Percentiles rank a stretch among this genome's conserved stretches.
Evolutionary conservation across 2,888 invertebrate species (phyloP).

Genomic region (Phortica magna): DNA sequence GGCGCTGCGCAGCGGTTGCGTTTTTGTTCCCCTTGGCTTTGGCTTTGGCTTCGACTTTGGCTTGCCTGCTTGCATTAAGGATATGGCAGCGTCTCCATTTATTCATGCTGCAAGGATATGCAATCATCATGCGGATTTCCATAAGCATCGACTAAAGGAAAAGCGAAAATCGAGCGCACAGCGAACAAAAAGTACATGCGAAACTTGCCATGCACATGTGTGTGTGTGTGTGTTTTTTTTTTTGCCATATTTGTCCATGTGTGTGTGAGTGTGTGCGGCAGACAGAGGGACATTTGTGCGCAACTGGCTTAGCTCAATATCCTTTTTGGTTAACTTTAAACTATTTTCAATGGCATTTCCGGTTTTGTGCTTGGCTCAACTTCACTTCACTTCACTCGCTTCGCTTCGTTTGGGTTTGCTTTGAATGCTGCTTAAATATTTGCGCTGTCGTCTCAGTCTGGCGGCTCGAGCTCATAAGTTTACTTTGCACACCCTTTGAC

Average conservation of each 20-base stretch:
- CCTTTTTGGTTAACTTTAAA: slow-evolving; percentile 67
- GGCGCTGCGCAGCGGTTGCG: slow-evolving; percentile 41
- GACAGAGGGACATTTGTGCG: slow-evolving; percentile 53
- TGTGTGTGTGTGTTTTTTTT: not conserved
- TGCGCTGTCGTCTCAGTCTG: slow-evolving; percentile 47
- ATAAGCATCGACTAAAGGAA: slow-evolving; percentile 64
- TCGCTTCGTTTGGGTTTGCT: slow-evolving; percentile 30
- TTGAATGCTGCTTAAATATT: slow-evolving; percentile 50
- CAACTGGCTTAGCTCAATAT: slow-evolving; percentile 69
- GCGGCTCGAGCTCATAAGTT: slow-evolving; percentile 27
- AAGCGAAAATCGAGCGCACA: slow-evolving; percentile 59
- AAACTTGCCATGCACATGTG: too few species aligned
- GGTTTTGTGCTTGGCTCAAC: slow-evolving; percentile 57
- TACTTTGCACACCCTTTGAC: slow-evolving; percentile 12
- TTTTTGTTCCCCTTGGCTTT: not conserved
- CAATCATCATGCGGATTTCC: slow-evolving; percentile 73
- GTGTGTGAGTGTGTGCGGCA: not conserved
- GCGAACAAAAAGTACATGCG: slow-evolving; percentile 10
- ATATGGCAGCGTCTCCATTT: slow-evolving; percentile 63
- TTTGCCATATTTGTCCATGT: not conserved
- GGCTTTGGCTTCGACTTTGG: not conserved
- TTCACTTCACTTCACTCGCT: slow-evolving; percentile 52
- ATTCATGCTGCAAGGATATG: slow-evolving; percentile 65
- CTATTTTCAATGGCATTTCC: slow-evolving; percentile 70
- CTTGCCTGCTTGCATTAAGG: slow-evolving; percentile 56